phyloP scores from a whole-genome alignment of 37 sponge, comb jelly and placozoan genomes.

The Agelas oroides region DNA sequence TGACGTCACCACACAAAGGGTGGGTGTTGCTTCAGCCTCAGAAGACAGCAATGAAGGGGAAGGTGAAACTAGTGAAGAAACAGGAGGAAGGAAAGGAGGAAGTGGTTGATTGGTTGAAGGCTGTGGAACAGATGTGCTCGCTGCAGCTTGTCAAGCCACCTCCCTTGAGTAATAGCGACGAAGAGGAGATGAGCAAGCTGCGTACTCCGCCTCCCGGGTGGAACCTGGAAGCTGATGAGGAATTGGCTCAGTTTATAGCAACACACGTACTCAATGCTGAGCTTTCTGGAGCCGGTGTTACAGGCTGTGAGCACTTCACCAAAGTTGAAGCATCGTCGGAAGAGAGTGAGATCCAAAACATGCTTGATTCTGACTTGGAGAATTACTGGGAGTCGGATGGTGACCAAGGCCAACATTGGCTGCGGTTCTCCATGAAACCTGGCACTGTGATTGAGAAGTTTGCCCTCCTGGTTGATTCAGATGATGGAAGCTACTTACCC shows the following conservation, averaged over 20 bases:
- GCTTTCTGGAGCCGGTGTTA: background rate
- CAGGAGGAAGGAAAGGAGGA: slow-evolving; percentile 29
- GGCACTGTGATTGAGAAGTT: slow-evolving; percentile 76
- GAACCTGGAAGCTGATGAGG: slow-evolving; percentile 83
- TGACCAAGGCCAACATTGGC: slow-evolving; percentile 69
- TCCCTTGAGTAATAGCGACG: slow-evolving; percentile 32
- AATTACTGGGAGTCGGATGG: slow-evolving; percentile 90
- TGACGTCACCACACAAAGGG: slow-evolving; percentile 44
- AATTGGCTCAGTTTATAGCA: slow-evolving; percentile 75
- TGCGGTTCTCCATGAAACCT: slow-evolving; percentile 74
- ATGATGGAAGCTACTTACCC: slow-evolving; percentile 87
- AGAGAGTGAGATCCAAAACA: slow-evolving; percentile 26
- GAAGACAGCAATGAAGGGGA: slow-evolving; percentile 33
- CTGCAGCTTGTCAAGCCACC: slow-evolving; percentile 46
- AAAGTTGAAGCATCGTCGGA: slow-evolving; percentile 62
- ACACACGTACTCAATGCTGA: slow-evolving; percentile 16
- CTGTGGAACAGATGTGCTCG: slow-evolving; percentile 56
- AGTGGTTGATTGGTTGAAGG: slow-evolving; percentile 40
- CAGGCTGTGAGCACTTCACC: slow-evolving; percentile 45
- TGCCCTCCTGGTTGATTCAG: slow-evolving; percentile 74
- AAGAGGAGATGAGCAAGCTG: slow-evolving; percentile 51
- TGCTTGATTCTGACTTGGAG: slow-evolving; percentile 61
- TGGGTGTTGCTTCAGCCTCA: slow-evolving; percentile 68
- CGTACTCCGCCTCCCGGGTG: slow-evolving; percentile 75
- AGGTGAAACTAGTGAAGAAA: slow-evolving; percentile 20